Conservation (phyloP, 2,797 vertebrate species). For the Triplophysa bombifrons region DNA sequence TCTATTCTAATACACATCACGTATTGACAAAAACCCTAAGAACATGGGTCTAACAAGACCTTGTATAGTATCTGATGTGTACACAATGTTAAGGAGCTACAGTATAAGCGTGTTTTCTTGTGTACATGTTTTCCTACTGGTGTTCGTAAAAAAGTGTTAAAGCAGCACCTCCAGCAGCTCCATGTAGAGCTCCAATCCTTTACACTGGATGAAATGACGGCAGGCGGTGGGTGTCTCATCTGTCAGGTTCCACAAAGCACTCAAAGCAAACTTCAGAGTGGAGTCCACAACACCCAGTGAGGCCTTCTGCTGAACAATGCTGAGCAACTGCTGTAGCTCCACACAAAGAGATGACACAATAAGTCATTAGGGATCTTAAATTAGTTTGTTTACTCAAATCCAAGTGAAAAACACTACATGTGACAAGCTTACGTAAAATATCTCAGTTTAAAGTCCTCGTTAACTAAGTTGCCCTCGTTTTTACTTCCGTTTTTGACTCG, state of each 20-base stretch:
- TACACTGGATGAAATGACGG: slow-evolving; percentile 90
- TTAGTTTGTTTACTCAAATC: background rate
- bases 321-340: slow-evolving; percentile 85
- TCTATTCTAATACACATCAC: too few relatives aligned
- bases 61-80: too few relatives aligned
- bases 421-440: background rate
- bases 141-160: background rate
- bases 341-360: slow-evolving; percentile 18
- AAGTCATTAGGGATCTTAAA: background rate
- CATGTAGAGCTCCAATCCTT: slow-evolving; percentile 92
- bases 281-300: slow-evolving; percentile 87
- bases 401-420: background rate
- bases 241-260: slow-evolving; percentile 94
- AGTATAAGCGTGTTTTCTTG: background rate
- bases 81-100: too few relatives aligned
- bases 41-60: too few relatives aligned
- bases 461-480: too few relatives aligned
- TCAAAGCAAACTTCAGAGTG: slow-evolving; percentile 90
- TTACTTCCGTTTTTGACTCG: too few relatives aligned
- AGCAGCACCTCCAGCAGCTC: slow-evolving; percentile 88
- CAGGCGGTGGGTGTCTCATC: slow-evolving; percentile 90
- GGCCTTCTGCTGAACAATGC: slow-evolving; percentile 92
- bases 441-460: too few relatives aligned
- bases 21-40: too few relatives aligned
- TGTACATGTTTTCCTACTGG: background rate